phyloP scores from a whole-genome alignment of 2,113 vertebrate species.

The Siniperca knerii region DNA sequence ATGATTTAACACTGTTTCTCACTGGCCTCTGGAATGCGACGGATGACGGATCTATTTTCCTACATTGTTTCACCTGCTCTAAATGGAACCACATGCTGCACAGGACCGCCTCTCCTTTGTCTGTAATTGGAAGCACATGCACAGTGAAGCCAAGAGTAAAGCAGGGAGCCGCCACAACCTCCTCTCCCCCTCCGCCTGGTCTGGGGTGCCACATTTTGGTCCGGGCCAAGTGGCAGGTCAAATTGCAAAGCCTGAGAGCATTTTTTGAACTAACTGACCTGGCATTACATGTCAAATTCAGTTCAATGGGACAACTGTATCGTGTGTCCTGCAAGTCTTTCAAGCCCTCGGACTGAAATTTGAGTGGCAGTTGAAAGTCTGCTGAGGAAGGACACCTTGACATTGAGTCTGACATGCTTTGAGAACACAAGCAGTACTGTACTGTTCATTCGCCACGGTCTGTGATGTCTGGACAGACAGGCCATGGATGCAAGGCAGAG shows the following conservation, averaged over 20 bases:
- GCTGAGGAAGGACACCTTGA: constrained; percentile 68
- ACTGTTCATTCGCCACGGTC: constrained; percentile 32
- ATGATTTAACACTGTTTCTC: constrained; percentile 83
- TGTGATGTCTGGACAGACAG: constrained; percentile 58
- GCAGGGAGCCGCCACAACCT: constrained; percentile 35
- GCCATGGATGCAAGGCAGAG: constrained; percentile 27
- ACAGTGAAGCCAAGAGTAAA: constrained; percentile 61
- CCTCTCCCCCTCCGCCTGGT: not conserved
- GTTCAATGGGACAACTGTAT: constrained; percentile 68
- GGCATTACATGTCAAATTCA: constrained; percentile 65
- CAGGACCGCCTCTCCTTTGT: constrained; percentile 77
- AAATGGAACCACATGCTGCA: constrained; percentile 84
- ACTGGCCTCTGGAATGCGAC: constrained; percentile 79
- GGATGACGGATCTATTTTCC: constrained; percentile 87
- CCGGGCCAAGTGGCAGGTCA: constrained; percentile 54
- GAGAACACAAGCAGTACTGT: constrained; percentile 52
- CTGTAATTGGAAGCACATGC: constrained; percentile 86
- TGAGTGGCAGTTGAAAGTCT: constrained; percentile 58
- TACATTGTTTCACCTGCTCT: constrained; percentile 88
- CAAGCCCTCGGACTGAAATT: constrained; percentile 41
- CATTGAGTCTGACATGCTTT: constrained; percentile 60
- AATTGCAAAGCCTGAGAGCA: constrained; percentile 29
- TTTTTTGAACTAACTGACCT: constrained; percentile 60
- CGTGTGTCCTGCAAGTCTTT: constrained; percentile 49
- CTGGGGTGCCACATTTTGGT: constrained; percentile 61